Evolutionary conservation across 1,140 invertebrate species (phyloP).

Genomic region (Sminthurinus signatus): DNA sequence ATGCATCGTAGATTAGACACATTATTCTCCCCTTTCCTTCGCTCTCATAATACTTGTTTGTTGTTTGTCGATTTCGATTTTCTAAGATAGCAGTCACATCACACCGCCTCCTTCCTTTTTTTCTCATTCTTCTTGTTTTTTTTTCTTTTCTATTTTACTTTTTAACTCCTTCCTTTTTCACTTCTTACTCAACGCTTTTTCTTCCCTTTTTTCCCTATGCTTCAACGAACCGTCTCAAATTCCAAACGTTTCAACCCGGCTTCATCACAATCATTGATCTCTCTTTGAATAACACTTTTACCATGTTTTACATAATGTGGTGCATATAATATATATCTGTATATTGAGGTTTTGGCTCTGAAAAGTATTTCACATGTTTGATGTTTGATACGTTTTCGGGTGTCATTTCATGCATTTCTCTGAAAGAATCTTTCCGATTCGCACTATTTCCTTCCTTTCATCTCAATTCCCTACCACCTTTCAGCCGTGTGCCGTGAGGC

Average conservation of each 20-base stretch:
- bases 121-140: background rate
- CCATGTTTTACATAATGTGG: no score
- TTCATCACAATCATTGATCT: conserved; percentile 36
- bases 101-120: background rate
- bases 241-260: conserved; percentile 30
- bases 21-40: no score
- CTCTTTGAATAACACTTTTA: no score
- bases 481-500: conserved; percentile 7
- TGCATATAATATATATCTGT: no score
- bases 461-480: conserved; percentile 29
- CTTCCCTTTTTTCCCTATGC: background rate
- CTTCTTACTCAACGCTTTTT: background rate
- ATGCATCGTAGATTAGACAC: no score
- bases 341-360: no score
- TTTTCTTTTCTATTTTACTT: conserved; percentile 11
- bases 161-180: background rate
- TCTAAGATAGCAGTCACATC: background rate
- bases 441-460: conserved; percentile 39
- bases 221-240: conserved; percentile 24
- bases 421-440: conserved; percentile 24
- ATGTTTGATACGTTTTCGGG: no score
- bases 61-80: background rate
- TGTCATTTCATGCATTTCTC: conserved; percentile 25
- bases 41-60: no score
- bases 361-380: no score